Base-by-base conservation (phyloP, 2,888 invertebrate species). In the Spisula subtruncata region DNA sequence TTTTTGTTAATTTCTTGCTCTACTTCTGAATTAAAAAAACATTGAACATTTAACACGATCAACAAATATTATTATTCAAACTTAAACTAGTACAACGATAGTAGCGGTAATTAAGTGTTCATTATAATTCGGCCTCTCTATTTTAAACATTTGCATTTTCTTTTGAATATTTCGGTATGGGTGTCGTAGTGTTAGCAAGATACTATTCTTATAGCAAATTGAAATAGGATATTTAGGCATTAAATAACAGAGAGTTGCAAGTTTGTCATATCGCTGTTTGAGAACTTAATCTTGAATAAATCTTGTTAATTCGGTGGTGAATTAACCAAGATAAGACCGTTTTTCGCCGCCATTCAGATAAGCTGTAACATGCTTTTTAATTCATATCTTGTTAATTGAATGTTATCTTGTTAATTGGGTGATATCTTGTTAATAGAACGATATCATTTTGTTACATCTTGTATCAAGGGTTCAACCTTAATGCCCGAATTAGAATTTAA, bases 161-260 rank as follows among this genome's bases (percentile, higher is more conserved):
- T 75, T 75, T 75, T 75, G 32, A 75, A 14, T 20, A 18, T 75
- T 18, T 75, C 1, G 75, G 35, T 35, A 35, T 75, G 32, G 1
- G 14, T 32, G 8, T 75, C 75, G 35, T 18, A 32, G 16, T 29
- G 32, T 35, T 29, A 75, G 32, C 8, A 20, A 16, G 75, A 75
- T 75, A 75, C 32, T 75, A 75, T 75, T 75, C 75, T 75, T 75
- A 12, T 8, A 14, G 75, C 32, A 35, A 75, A 75, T 75, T 75
- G 75, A 75, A 75, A 75, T 75, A 16, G 32, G 75, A 75, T 75
- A 75, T 35, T 35, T 18, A 32, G 35, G 32, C 32, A 16, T 75
- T 75, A 32, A 75, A 75, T 75, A 75, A 32, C 75, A 75, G 16
- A 32, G 29, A 75, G 18, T 25, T 75, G 75, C 35, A 14, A 75